Evolutionary conservation across 2,113 vertebrate species (phyloP), one percentile per base, ranked within the genome.

Genomic region (Toxotes jaculatrix): DNA sequence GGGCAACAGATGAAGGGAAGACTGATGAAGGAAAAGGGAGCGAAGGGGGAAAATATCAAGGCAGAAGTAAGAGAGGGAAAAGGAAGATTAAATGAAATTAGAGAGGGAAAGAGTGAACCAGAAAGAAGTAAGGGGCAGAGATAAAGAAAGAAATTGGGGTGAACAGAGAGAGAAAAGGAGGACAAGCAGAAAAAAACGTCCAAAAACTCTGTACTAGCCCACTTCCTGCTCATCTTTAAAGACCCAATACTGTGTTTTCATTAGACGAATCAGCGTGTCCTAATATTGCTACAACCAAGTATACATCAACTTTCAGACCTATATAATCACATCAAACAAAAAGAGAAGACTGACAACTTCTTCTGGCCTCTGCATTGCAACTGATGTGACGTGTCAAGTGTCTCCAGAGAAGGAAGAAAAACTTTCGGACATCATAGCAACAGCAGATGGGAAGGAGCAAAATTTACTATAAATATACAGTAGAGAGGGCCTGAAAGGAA

Each of bases 101-200:
- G 55, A 66, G 13, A 68, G 47, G n/a, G 56, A 59, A 10, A 49
- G 12, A 47, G 5, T 6, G 32, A 70, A 53, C 7, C 31, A 59
- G 21, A 66, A 47, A 70, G 0, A 43, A 56, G 19, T 23, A 11
- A 27, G 21, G 10, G 38, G 19, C 5, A 40, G 13, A 63, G 16
- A 77, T 49, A 67, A 55, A 62, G 66, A 80, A 36, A 66, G 53
- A 73, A 69, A 79, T 9, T 61, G 43, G 45, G 49, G 79, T 85
- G 38, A 71, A 67, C 82, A 21, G 32, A 72, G 23, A 42, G 45
- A 66, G 63, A 49, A 88, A 89, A 77, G 23, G 70, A 78, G 83
- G 74, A 67, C 57, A 71, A 55, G 63, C 16, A 27, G 3, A 23
- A 84, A 67, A 73, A 66, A 79, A 51, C 56, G 53, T 70, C 17